Evolutionary conservation across 2,113 vertebrate species (phyloP).

Genomic region (Theristicus caerulescens): DNA sequence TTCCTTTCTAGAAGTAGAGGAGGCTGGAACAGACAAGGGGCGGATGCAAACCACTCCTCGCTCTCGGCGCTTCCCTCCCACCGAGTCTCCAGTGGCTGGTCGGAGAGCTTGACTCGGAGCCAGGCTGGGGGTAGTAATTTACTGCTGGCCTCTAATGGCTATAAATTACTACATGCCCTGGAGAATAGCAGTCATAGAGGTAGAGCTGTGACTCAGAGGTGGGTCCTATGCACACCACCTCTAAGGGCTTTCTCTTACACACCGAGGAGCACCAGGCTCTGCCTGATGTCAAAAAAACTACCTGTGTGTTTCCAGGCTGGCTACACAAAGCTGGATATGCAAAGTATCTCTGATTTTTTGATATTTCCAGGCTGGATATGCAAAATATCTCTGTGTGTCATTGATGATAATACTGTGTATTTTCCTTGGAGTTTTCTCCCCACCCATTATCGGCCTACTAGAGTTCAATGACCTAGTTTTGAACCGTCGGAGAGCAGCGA

Average conservation of each 20-base stretch:
- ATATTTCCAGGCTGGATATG: neutral
- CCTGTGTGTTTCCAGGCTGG: neutral
- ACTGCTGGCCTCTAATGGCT: neutral
- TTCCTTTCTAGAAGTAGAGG: neutral
- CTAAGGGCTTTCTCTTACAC: fast-evolving
- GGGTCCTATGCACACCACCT: neutral
- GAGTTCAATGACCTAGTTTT: neutral
- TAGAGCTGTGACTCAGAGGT: neutral
- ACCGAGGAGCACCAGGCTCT: neutral
- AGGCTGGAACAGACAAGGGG: neutral
- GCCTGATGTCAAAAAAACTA: neutral
- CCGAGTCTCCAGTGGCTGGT: neutral
- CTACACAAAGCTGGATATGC: neutral
- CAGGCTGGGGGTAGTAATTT: neutral
- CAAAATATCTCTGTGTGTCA: neutral
- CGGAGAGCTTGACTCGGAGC: neutral
- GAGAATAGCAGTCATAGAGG: neutral
- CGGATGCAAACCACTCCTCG: neutral
- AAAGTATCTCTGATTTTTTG: neutral
- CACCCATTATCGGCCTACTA: neutral
- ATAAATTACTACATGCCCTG: neutral
- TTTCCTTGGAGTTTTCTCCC: neutral
- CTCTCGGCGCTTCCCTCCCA: neutral
- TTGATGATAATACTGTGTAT: neutral
- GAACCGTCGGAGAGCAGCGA: neutral